phyloP scores from a whole-genome alignment of 1,140 invertebrate genomes.

The Zaprionus ghesquierei region DNA sequence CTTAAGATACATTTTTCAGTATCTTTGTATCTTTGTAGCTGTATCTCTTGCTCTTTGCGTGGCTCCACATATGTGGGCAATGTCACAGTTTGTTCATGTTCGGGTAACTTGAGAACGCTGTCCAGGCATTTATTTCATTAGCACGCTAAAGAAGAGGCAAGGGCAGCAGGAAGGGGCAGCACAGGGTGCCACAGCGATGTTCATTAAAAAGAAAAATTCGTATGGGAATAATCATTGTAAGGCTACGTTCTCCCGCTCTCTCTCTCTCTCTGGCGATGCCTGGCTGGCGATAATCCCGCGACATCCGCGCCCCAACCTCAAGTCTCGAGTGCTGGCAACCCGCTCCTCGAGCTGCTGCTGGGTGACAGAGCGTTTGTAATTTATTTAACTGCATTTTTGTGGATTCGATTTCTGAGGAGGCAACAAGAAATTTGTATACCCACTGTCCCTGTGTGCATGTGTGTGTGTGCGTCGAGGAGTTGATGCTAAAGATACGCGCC shows the following conservation, averaged over 20 bases:
- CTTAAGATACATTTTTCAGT: conserved; percentile 53
- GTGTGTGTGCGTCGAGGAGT: conserved; percentile 14
- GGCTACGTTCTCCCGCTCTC: not conserved
- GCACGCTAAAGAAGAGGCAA: conserved; percentile 64
- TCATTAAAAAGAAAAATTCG: conserved; percentile 63
- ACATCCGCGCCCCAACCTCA: conserved; percentile 59
- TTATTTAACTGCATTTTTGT: conserved; percentile 81
- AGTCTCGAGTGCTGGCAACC: conserved; percentile 21
- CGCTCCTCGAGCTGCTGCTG: conserved; percentile 49
- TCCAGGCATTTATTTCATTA: conserved; percentile 80
- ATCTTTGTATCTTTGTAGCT: conserved; percentile 42
- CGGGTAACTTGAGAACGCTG: conserved; percentile 70
- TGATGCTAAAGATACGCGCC: conserved; percentile 67
- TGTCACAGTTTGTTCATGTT: conserved; percentile 73
- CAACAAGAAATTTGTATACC: conserved; percentile 69
- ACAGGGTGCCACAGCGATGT: conserved; percentile 25
- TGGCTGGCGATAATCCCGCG: conserved; percentile 64
- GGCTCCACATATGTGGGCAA: conserved; percentile 47
- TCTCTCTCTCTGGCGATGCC: conserved; percentile 47
- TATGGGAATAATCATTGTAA: conserved; percentile 44
- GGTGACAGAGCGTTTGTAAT: conserved; percentile 80
- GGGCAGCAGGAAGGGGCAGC: conserved; percentile 8
- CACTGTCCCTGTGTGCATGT: conserved; percentile 8
- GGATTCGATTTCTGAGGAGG: conserved; percentile 73
- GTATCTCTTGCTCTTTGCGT: not conserved